Evolutionary conservation across 2,888 invertebrate species (phyloP).

Genomic region (Alloscopus bannaensis): DNA sequence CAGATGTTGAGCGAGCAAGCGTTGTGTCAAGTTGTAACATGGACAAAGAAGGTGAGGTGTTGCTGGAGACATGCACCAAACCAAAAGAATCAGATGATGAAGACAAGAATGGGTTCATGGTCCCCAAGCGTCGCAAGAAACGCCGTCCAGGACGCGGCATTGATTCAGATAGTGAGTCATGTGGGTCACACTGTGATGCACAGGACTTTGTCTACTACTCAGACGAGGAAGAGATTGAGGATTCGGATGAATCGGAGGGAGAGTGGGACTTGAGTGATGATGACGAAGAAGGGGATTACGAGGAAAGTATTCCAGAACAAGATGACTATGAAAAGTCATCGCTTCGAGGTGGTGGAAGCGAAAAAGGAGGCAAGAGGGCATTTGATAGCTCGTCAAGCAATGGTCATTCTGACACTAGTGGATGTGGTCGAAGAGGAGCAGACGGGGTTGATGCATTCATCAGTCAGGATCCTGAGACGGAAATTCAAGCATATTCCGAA

Average conservation of each 20-base stretch:
- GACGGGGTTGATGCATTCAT: neutral
- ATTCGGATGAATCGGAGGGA: conserved; percentile 21
- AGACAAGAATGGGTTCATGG: conserved; percentile 44
- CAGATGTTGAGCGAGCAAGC: conserved; percentile 20
- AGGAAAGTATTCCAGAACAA: conserved; percentile 23
- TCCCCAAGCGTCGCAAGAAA: conserved; percentile 41
- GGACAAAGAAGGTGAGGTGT: conserved; percentile 23
- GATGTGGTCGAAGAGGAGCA: conserved; percentile 30
- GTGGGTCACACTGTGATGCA: conserved; percentile 31
- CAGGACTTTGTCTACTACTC: conserved; percentile 28
- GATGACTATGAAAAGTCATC: conserved; percentile 25
- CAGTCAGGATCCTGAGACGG: neutral
- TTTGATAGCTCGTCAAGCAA: conserved; percentile 68
- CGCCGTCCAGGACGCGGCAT: conserved; percentile 42
- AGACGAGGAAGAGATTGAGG: conserved; percentile 32
- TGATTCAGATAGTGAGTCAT: conserved; percentile 43
- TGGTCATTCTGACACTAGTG: conserved; percentile 65
- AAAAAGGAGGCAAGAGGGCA: conserved; percentile 41
- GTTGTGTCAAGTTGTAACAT: conserved; percentile 27
- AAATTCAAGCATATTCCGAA: neutral
- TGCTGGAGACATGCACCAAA: conserved; percentile 3
- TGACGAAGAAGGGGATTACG: conserved; percentile 24
- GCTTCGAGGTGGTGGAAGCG: conserved; percentile 16
- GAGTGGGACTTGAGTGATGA: conserved; percentile 38
- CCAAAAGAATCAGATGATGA: conserved; percentile 17